Base-by-base conservation (phyloP, 1,140 invertebrate species). In the Drosophila orosa region DNA sequence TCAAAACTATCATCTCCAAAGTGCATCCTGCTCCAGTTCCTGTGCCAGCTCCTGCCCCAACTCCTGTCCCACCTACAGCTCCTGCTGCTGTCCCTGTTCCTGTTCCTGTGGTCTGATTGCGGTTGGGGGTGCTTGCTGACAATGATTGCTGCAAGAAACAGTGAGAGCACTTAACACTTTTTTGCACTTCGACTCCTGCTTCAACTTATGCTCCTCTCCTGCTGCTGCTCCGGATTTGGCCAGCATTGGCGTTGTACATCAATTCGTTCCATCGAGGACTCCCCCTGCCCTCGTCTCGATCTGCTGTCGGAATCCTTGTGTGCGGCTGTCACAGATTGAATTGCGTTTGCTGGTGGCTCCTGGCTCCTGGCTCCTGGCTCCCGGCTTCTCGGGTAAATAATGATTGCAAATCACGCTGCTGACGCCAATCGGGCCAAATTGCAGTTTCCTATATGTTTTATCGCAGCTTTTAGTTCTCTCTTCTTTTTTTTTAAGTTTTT, bases 141-240 rank as follows among this genome's bases (percentile, higher is more conserved):
- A 87, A 87, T 87, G 84, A 87, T 86, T 83, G 84, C 79, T 83
- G 84, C 80, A 80, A 89, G 74, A 63, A 85, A 69, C 78, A 73
- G 67, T 74, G 78, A 79, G 74, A 86, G 83, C 83, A 87, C 83
- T 87, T 87, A 89, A 89, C 83, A 86, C 82, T 86, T 72, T 79
- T 66, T 78, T 87, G 63, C 73, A 62, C 63, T 76, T 61, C 40
- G 72, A 68, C 74, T 74, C 25, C 33, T n/a, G 40, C 59, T 25
- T 25, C 47, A 42, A 63, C 63, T 67, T 48, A 50, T 65, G 42
- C 55, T 37, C 19, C 29, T 47, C 62, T 54, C 19, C 35, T n/a
- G 61, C 33, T 71, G 39, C 29, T 39, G 55, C 35, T 40, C 54
- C 24, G 37, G 54, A 52, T 68, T 75, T 59, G 47, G 57, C 74